Conservation (phyloP, 2,113 vertebrate genomes). For the Brachypodius melanocephalos region DNA sequence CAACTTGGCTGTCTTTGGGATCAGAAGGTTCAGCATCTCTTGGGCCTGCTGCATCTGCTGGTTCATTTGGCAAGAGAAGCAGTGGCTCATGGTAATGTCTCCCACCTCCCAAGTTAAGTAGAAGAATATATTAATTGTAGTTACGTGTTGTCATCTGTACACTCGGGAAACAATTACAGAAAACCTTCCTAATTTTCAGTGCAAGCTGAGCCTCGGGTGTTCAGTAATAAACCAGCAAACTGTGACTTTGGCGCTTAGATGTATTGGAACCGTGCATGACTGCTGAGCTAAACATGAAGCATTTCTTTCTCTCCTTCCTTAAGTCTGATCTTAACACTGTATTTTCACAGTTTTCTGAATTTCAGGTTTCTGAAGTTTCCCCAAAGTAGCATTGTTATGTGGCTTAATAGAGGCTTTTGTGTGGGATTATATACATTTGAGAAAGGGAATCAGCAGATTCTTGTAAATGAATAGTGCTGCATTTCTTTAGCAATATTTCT, state of each 20-base stretch:
- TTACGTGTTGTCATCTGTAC: slow-evolving; percentile 38
- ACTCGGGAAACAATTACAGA: slow-evolving; percentile 45
- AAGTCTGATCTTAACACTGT: not conserved
- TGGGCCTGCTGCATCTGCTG: slow-evolving; percentile 38
- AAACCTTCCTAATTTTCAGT: slow-evolving; percentile 45
- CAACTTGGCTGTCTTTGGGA: slow-evolving; percentile 28
- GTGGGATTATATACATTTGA: not conserved
- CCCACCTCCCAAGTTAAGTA: slow-evolving; percentile 24
- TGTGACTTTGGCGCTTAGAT: not conserved
- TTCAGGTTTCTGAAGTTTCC: not conserved
- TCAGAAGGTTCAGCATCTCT: slow-evolving; percentile 54
- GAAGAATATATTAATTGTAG: slow-evolving; percentile 50
- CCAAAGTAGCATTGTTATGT: slow-evolving; percentile 2
- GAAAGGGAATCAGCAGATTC: not conserved
- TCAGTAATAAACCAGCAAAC: slow-evolving; percentile 18
- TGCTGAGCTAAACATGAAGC: not conserved
- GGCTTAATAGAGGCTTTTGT: slow-evolving; percentile 25
- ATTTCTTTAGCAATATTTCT: slow-evolving; percentile 13
- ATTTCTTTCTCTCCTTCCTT: not conserved
- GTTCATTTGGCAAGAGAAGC: slow-evolving; percentile 38
- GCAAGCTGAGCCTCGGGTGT: slow-evolving; percentile 27
- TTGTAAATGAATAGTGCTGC: not conserved
- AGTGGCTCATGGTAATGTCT: not conserved
- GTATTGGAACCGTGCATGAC: not conserved
- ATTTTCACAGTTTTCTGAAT: not conserved